Percentiles rank a stretch among this genome's conserved stretches.
phyloP scores from a whole-genome alignment of 2,797 vertebrate species.

The Argya squamiceps region DNA sequence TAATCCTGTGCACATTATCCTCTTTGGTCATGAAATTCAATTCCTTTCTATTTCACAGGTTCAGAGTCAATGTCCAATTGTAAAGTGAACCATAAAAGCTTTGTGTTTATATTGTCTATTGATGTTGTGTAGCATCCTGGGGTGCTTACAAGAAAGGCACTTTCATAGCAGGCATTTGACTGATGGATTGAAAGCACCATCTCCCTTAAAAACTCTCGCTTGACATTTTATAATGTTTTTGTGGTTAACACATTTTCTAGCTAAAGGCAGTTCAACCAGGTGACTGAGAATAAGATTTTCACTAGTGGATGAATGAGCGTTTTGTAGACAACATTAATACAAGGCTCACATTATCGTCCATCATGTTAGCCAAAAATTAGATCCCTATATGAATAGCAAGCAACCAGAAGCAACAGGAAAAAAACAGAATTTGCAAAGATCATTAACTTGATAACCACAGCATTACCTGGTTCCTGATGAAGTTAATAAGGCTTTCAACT shows the following conservation, averaged over 20 bases:
- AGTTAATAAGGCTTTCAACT: not conserved
- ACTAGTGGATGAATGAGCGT: not conserved
- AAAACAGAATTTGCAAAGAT: not conserved
- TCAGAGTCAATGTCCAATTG: constrained; percentile 54
- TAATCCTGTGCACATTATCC: constrained; percentile 34
- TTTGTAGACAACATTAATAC: constrained; percentile 11
- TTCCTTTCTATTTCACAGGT: constrained; percentile 56
- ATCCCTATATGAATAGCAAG: not conserved
- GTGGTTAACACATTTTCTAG: constrained; percentile 48
- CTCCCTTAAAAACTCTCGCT: not conserved
- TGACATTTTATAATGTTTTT: constrained; percentile 35
- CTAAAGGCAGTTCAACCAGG: constrained; percentile 14
- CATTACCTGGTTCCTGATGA: not conserved
- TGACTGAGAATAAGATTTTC: constrained; percentile 9
- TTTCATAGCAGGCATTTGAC: constrained; percentile 37
- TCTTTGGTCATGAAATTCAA: constrained; percentile 45
- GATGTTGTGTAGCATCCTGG: constrained; percentile 44
- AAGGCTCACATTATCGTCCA: not conserved
- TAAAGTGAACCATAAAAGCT: constrained; percentile 61
- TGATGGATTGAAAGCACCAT: constrained; percentile 47
- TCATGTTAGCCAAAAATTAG: constrained; percentile 7
- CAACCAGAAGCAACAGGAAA: not conserved
- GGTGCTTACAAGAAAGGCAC: constrained; percentile 36
- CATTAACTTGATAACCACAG: not conserved
- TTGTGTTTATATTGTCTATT: constrained; percentile 45